Percentiles rank a stretch among this genome's conserved stretches.
Conservation (phyloP, 1,140 invertebrate species). For the Apis dorsata region DNA sequence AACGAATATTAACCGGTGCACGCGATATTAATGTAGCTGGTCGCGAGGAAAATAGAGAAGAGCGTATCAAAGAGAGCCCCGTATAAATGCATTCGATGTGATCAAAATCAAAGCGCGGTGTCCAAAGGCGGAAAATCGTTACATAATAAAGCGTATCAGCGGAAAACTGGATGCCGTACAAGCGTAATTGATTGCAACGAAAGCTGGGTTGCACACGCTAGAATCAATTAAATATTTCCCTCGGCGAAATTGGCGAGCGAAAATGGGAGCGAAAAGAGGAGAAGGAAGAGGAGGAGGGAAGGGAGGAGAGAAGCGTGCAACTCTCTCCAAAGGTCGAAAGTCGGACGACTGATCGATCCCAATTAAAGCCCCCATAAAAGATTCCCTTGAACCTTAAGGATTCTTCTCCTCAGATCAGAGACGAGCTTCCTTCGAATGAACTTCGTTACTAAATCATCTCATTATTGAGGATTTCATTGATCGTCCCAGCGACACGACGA, state of each 20-base stretch:
- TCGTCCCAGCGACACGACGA: neutral
- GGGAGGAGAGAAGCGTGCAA: neutral
- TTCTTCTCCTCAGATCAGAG: neutral
- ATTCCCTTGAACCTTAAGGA: slow-evolving; percentile 15
- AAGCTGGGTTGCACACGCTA: neutral
- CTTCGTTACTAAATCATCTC: slow-evolving; percentile 33
- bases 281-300: too few relatives aligned
- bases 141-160: neutral
- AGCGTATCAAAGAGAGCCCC: neutral
- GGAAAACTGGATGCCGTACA: neutral
- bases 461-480: slow-evolving; percentile 23
- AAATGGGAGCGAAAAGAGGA: too few relatives aligned
- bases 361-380: slow-evolving; percentile 34
- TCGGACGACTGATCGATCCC: slow-evolving; percentile 16
- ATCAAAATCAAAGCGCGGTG: neutral
- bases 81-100: neutral
- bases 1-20: slow-evolving; percentile 3
- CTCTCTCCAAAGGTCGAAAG: slow-evolving; percentile 27
- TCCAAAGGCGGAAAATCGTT: neutral
- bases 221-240: slow-evolving; percentile 41
- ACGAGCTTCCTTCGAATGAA: neutral
- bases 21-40: neutral
- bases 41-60: neutral
- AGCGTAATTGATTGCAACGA: slow-evolving; percentile 39
- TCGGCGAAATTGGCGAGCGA: neutral